These are phyloP conservation scores for Apogon hyalosoma DNA, from an alignment of 2,797 vertebrate genomes.

Conservation along the genomic window DNA sequence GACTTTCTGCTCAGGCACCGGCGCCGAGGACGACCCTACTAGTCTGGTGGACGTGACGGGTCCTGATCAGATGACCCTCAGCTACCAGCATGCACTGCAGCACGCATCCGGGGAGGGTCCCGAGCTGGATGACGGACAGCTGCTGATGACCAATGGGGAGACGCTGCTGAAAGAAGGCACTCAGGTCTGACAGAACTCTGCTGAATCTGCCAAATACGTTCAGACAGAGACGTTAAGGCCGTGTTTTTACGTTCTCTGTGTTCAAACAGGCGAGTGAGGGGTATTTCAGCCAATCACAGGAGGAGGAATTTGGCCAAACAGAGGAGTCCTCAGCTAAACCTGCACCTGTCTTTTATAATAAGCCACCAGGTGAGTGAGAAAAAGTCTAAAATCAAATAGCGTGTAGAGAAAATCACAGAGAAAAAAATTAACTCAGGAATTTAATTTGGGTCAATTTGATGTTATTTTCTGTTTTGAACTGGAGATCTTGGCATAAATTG, in stretches of 20 bases:
- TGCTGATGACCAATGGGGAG: constrained; percentile 95
- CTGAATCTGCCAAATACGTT: too few relatives aligned
- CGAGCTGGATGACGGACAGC: constrained; percentile 82
- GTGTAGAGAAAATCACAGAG: too few relatives aligned
- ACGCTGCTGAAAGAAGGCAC: constrained; percentile 92
- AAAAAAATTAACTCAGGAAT: too few relatives aligned
- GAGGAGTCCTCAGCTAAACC: constrained; percentile 93
- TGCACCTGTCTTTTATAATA: constrained; percentile 92
- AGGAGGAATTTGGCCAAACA: constrained; percentile 92
- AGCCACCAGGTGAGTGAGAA: constrained; percentile 90
- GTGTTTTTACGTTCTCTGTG: neutral
- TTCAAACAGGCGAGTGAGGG: constrained; percentile 89
- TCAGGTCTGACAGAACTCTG: constrained; percentile 83
- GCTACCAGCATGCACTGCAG: constrained; percentile 90
- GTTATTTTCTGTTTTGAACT: too few relatives aligned
- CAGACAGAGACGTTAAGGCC: accelerated
- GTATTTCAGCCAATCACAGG: constrained; percentile 95
- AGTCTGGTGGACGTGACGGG: constrained; percentile 85
- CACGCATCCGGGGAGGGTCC: constrained; percentile 80
- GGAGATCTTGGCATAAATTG: too few relatives aligned
- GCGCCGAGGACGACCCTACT: constrained; percentile 81
- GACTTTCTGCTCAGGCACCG: constrained; percentile 84
- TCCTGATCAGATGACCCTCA: constrained; percentile 85
- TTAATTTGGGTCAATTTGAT: too few relatives aligned
- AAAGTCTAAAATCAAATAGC: too few relatives aligned